phyloP scores from a whole-genome alignment of 2,888 invertebrate genomes.

The Trichopoda pennipes region DNA sequence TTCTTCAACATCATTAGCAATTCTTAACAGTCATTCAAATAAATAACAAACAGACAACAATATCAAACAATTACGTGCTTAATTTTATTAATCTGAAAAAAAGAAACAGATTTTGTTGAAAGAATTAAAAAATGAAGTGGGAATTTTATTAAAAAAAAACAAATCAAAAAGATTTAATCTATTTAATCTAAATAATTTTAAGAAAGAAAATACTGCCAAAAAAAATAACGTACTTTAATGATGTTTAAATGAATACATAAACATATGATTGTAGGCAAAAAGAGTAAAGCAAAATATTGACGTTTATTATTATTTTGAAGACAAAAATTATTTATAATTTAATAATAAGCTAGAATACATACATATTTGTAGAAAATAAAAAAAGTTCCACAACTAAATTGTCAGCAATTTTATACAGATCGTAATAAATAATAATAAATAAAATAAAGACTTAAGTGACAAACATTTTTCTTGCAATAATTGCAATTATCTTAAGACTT shows the following conservation, averaged over 20 bases:
- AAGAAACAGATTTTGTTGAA: conserved; percentile 28
- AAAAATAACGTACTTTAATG: conserved; percentile 8
- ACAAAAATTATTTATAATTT: no score
- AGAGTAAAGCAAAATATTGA: no score
- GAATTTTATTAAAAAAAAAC: not conserved
- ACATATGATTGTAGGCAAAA: not conserved
- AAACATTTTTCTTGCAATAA: no score
- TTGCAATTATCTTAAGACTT: no score
- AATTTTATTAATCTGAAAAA: conserved; percentile 45
- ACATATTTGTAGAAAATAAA: no score
- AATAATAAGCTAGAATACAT: no score
- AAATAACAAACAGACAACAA: not conserved
- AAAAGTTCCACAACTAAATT: no score
- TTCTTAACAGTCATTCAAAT: conserved; percentile 30
- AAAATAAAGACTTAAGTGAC: no score
- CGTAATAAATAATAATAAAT: no score
- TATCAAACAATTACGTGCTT: conserved; percentile 49
- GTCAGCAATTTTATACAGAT: no score
- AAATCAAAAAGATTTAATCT: not conserved
- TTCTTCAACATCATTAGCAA: conserved; percentile 44
- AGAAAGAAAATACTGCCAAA: not conserved
- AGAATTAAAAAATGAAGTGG: conserved; percentile 40
- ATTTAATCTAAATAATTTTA: conserved; percentile 10
- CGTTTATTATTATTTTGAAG: no score
- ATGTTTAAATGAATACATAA: no score